Base-by-base conservation (phyloP, 1,140 invertebrate species). In the Lepidurus packardi region DNA sequence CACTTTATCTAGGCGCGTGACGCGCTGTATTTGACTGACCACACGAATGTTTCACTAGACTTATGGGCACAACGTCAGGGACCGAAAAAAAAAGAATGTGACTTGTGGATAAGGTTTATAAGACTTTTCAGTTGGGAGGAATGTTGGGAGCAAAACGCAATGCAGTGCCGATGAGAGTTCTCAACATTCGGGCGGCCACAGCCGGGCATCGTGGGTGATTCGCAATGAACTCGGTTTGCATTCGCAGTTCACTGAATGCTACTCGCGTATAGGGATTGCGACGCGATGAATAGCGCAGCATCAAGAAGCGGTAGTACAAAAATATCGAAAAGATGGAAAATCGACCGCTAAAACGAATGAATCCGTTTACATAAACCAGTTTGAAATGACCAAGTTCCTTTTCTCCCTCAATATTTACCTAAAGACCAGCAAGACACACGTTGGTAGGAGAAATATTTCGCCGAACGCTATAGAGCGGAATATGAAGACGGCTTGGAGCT, bases 241-340 rank as follows among this genome's bases (percentile, higher is more conserved):
- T 83, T 53, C 92, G 87, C 77, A 94, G 84, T 84, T 96, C 94
- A 77, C 88, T 87, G 86, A 96, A 97, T 84, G 95, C 91, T 81
- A 92, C 94, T 80, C 94, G 90, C 34, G 94, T 97, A 86, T 96
- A 97, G 0, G 96, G 96, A 89, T 99, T 99, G 82, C 97, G 91
- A 78, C 94, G 89, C 7, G 96, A 98, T 47, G 91, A 86, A 86
- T 98, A 96, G 75, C 97, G 90, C 82, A 96, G 85, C 73, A 90
- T 89, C 79, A 98, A 86, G 85, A 98, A 98, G 83, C 97, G 94
- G 86, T 97, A 98, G 87, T 98, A 99, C 75, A 97, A 89, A 84
- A 98, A 92, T 47, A 95, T 95, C 45, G 95, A 92, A 80, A 98
- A 86, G 24, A 97, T 84, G 76, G 92, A 92, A 82, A 91, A 92